Evolutionary conservation across 2,797 vertebrate species (phyloP).

Genomic region (Vultur gryphus): DNA sequence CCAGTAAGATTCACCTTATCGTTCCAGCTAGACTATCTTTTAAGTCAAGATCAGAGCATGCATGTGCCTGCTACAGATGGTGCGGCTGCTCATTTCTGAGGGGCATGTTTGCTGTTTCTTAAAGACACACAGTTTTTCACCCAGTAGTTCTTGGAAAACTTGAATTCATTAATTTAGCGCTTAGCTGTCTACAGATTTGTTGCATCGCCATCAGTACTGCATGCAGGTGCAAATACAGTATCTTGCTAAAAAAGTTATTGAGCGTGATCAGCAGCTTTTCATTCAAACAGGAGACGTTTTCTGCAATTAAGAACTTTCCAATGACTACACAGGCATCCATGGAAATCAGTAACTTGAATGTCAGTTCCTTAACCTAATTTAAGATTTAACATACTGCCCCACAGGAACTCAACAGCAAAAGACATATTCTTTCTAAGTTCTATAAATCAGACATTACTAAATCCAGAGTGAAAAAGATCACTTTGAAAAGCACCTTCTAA

Average conservation of each 20-base stretch:
- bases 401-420: background rate
- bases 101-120: background rate
- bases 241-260: background rate
- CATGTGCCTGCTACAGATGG: background rate
- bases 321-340: background rate
- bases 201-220: background rate
- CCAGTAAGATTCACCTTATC: rapidly evolving
- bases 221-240: background rate
- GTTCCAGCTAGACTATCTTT: rapidly evolving
- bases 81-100: background rate
- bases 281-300: background rate
- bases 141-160: background rate
- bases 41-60: background rate
- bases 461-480: background rate
- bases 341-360: background rate
- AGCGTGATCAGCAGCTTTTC: background rate
- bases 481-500: background rate
- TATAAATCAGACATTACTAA: background rate
- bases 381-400: background rate
- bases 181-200: background rate
- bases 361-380: background rate
- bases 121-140: background rate
- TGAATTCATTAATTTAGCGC: background rate
- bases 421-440: background rate
- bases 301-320: background rate